Percentiles rank a stretch among this genome's conserved stretches.
These are phyloP conservation scores for Melopsittacus undulatus DNA, from an alignment of 2,797 vertebrate species.

Conservation along the genomic window DNA sequence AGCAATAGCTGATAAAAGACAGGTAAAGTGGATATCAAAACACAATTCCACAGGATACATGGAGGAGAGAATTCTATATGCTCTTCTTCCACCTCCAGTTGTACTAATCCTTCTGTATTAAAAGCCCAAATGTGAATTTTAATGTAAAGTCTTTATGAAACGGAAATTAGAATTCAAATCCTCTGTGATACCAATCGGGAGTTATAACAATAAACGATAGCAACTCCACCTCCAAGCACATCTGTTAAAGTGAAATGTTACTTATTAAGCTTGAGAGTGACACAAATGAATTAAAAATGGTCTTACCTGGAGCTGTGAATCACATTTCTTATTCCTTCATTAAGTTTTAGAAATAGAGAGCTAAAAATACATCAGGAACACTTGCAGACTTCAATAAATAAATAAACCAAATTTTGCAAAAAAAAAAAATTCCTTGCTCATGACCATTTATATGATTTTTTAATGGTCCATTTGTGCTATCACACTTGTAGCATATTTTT, in stretches of 20 bases:
- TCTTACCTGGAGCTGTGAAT: neutral
- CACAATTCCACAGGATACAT: neutral
- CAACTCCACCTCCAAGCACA: neutral
- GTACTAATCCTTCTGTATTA: neutral
- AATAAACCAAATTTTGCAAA: neutral
- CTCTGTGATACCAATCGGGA: neutral
- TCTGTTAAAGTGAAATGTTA: neutral
- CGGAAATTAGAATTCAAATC: slow-evolving; percentile 13
- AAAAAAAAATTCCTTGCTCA: neutral
- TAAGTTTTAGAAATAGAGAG: neutral
- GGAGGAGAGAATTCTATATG: neutral
- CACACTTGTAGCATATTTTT: neutral
- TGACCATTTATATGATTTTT: neutral
- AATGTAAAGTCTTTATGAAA: slow-evolving; percentile 1
- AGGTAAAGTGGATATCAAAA: neutral
- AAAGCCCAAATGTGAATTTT: neutral
- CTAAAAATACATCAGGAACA: neutral
- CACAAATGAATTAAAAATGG: neutral
- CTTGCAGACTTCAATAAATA: neutral
- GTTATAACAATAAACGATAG: neutral
- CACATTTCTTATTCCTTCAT: neutral
- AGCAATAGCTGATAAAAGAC: neutral
- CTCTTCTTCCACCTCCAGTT: neutral
- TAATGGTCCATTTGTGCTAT: neutral
- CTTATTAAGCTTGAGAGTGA: neutral